Percentiles rank a stretch among this genome's conserved stretches.
phyloP scores from a whole-genome alignment of 2,797 vertebrate genomes.

The Liasis olivaceus region DNA sequence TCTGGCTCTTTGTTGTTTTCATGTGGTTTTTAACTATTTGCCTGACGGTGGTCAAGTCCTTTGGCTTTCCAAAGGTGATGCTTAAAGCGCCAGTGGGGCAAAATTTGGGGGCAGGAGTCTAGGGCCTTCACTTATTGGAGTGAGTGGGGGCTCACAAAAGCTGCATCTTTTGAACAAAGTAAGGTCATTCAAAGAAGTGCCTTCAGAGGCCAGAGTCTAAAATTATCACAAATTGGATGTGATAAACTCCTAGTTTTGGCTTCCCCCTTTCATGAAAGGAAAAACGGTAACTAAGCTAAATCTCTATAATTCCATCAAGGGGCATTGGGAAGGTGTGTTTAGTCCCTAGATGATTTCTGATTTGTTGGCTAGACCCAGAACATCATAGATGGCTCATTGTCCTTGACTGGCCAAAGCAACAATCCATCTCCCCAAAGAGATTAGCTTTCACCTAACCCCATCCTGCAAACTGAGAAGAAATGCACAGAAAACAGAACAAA shows the following conservation, averaged over 20 bases:
- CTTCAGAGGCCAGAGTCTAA: too few relatives aligned
- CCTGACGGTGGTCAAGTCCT: background rate
- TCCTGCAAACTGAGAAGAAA: background rate
- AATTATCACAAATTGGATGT: too few relatives aligned
- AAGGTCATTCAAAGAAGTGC: too few relatives aligned
- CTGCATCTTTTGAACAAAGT: background rate
- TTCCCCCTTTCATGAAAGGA: background rate
- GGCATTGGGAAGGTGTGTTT: background rate
- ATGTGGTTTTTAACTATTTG: background rate
- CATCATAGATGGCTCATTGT: background rate
- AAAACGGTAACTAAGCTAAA: background rate
- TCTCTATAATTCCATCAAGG: background rate
- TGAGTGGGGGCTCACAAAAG: background rate
- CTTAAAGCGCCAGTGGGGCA: background rate
- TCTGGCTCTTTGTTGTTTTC: background rate
- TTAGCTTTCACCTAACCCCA: background rate
- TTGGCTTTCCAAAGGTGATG: background rate
- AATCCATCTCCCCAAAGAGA: background rate
- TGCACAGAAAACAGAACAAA: background rate
- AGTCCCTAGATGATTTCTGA: background rate
- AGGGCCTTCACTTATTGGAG: background rate
- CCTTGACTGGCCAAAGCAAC: background rate
- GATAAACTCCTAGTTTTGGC: background rate
- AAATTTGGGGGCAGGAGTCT: background rate
- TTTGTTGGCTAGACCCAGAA: background rate